A percentile compares a stretch with the other conserved stretches of the same genome.
These are phyloP conservation scores for Pseudotriccus pelzelni DNA, from an alignment of 2,797 vertebrate genomes.

Conservation along the genomic window DNA sequence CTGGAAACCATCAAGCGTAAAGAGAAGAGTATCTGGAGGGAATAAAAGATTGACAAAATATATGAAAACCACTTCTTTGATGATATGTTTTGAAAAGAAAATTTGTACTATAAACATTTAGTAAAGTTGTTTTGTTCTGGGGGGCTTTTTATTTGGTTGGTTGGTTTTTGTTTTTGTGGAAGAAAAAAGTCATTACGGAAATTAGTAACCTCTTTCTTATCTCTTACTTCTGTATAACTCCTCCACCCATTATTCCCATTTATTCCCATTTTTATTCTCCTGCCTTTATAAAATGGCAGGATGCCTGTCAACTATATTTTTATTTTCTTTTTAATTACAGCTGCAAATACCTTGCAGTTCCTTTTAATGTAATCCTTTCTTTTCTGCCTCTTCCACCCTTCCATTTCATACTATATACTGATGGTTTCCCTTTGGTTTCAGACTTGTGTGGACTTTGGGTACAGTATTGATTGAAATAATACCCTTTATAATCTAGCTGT, in stretches of 20 bases:
- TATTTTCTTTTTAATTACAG: not conserved
- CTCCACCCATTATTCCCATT: not conserved
- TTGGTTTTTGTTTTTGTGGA: not conserved
- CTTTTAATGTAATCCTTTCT: not conserved
- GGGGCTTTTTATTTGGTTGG: not conserved
- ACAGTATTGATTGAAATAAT: not conserved
- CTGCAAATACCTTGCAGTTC: not conserved
- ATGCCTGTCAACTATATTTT: not conserved
- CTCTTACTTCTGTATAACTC: not conserved
- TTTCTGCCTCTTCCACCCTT: not conserved
- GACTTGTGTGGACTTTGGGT: not conserved
- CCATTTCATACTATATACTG: not conserved
- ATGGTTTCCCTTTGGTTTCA: not conserved
- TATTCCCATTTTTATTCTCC: not conserved
- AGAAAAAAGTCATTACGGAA: not conserved
- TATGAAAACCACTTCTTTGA: not conserved
- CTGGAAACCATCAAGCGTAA: not conserved
- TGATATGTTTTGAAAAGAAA: not conserved
- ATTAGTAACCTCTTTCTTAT: not conserved
- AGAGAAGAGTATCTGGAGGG: not conserved
- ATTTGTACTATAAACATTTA: not conserved
- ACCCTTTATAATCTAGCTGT: not conserved
- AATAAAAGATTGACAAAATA: not conserved
- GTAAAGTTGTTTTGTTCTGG: not conserved
- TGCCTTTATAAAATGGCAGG: not conserved